Base-by-base conservation (phyloP, 2,797 vertebrate species). In the Synanceia verrucosa region DNA sequence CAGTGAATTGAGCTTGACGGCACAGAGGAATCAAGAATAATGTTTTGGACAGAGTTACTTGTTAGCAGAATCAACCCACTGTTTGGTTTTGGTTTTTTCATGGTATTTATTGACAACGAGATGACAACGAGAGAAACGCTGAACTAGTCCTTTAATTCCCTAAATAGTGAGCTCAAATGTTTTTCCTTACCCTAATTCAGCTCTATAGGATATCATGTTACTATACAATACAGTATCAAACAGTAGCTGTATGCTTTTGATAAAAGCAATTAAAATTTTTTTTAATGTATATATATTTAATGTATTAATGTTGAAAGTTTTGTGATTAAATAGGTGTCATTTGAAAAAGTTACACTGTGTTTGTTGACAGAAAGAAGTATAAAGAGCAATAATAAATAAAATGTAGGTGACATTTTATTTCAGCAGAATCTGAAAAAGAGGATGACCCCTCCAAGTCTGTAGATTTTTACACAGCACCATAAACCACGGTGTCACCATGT, bases 191-290 rank as follows among this genome's bases (percentile, higher is more conserved):
- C 18, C 18, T n/a, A 43, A 18, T 60, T 56, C 50, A 65, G 59
- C 39, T 34, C 16, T 2, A 7, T 47, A 63, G 50, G 61, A 75
- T 59, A 26, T 65, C 11, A 55, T 64, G 64, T 82, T 67, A 61
- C 65, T 75, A 73, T 55, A 75, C 5, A 29, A 56, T 12, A 63
- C 59, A 28, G 65, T 57, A 59, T 61, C 31, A 31, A 78, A 76
- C 59, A 14, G 13, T 73, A 60, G 62, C 46, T 75, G 46, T 68
- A 46, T 0, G 28, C 67, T 75, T 79, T 69, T 72, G 46, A 79
- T 66, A 53, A 51, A 74, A 69, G 79, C 84, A 75, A 76, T 86
- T 82, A 68, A 74, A 62, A 62, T 56, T 48, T 78, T 76, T 65
- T 52, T n/a, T n/a, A 29, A 29, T n/a, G n/a, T n/a, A n/a, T n/a